phyloP scores from a whole-genome alignment of 2,113 vertebrate genomes.

The Zosterops hypoxanthus region DNA sequence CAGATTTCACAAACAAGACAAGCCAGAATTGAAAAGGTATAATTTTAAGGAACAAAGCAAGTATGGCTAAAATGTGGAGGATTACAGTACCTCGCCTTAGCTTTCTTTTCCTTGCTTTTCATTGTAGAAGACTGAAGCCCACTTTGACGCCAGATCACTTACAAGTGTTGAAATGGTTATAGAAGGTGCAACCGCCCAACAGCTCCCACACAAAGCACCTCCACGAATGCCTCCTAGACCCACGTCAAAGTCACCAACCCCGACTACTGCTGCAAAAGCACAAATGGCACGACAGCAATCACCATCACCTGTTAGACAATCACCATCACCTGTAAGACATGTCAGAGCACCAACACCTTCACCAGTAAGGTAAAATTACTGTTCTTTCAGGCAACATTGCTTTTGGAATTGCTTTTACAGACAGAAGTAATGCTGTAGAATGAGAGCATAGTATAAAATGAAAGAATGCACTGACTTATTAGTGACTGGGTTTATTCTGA shows the following conservation, averaged over 20 bases:
- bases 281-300: constrained; percentile 90
- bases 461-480: background rate
- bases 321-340: constrained; percentile 93
- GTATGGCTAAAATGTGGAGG: background rate
- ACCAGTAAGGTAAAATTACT: constrained; percentile 86
- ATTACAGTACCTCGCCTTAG: background rate
- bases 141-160: constrained; percentile 86
- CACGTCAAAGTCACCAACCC: constrained; percentile 90
- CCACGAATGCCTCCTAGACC: constrained; percentile 92
- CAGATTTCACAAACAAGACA: constrained; percentile 91
- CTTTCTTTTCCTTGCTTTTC: background rate
- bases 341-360: constrained; percentile 91
- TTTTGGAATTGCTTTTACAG: background rate
- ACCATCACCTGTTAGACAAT: constrained; percentile 93
- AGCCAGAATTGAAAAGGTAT: constrained; percentile 90
- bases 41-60: background rate
- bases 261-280: constrained; percentile 80
- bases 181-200: constrained; percentile 82
- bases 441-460: background rate
- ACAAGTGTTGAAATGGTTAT: constrained; percentile 87
- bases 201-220: constrained; percentile 92
- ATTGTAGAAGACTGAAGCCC: constrained; percentile 86
- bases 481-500: background rate
- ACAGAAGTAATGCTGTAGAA: background rate
- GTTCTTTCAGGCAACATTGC: background rate